Evolutionary conservation across 2,888 invertebrate genomes (phyloP), one percentile per base, ranked within the genome.

Genomic region (Cybosia mesomella): DNA sequence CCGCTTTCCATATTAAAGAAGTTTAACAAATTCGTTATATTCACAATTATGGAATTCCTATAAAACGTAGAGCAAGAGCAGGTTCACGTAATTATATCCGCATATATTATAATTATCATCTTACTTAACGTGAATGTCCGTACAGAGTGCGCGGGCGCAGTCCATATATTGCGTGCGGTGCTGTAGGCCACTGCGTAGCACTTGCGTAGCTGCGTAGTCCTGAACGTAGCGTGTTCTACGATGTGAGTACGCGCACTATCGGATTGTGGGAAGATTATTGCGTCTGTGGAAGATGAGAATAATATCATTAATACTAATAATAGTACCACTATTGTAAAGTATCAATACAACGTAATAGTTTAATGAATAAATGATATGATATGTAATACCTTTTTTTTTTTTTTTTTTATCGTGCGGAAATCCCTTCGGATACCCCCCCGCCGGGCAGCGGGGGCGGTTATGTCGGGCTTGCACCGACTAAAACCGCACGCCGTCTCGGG

Each of bases 41-140:
- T n/a, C n/a, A n/a, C n/a, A n/a, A n/a, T n/a, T n/a, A n/a, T n/a
- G n/a, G n/a, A n/a, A n/a, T n/a, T n/a, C n/a, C n/a, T n/a, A n/a
- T n/a, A n/a, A n/a, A n/a, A n/a, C n/a, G n/a, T n/a, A n/a, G n/a
- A 43, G 1, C 18, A 18, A 39, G 4, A 39, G 39, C 13, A 5
- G 3, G 39, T 18, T 43, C 7, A 15, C 43, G 10, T 43, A 49
- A n/a, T 8, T n/a, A 49, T 49, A 49, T 8, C 8, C 9, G n/a
- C n/a, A 49, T 49, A n/a, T n/a, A 49, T 49, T 49, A 34, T 21
- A 18, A 63, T 61, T n/a, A 10, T 11, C 15, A 15, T 83, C 91
- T 88, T 79, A 93, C 93, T 90, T 90, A 86, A 86, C 79, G 85
- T 87, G 81, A 90, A 89, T 85, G 80, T 87, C 77, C 80, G 86